These are phyloP conservation scores for Emydura subglobosa DNA, from an alignment of 2,113 vertebrate species.

Conservation along the genomic window DNA sequence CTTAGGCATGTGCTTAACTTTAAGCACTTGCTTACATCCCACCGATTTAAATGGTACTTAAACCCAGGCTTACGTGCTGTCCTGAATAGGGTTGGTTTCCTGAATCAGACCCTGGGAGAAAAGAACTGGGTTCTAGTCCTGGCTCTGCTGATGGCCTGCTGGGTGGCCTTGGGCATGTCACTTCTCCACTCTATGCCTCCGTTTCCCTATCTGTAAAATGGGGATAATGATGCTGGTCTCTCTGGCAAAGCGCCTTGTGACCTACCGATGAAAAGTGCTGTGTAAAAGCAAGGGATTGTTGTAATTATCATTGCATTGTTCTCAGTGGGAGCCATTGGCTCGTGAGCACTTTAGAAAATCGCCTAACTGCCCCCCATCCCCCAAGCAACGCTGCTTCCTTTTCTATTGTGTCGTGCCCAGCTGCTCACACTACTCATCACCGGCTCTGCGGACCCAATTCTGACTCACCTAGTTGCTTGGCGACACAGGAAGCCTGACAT, in stretches of 20 bases:
- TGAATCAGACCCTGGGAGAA: background rate
- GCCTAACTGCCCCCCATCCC: too few species aligned
- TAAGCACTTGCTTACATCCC: background rate
- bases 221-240: background rate
- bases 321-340: background rate
- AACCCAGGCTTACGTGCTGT: background rate
- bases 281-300: background rate
- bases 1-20: background rate
- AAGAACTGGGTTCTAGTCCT: background rate
- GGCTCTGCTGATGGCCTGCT: background rate
- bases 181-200: background rate
- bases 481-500: accelerated
- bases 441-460: background rate
- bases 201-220: background rate
- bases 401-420: background rate
- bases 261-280: background rate
- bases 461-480: accelerated
- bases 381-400: background rate
- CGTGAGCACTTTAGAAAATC: background rate
- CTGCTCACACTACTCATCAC: background rate
- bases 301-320: background rate
- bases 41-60: background rate
- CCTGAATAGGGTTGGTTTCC: background rate
- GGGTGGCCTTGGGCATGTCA: background rate
- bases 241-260: background rate